A percentile compares a stretch with the other conserved stretches of the same genome.
Conservation (phyloP, 1,140 invertebrate species). For the Drosophila lini region DNA sequence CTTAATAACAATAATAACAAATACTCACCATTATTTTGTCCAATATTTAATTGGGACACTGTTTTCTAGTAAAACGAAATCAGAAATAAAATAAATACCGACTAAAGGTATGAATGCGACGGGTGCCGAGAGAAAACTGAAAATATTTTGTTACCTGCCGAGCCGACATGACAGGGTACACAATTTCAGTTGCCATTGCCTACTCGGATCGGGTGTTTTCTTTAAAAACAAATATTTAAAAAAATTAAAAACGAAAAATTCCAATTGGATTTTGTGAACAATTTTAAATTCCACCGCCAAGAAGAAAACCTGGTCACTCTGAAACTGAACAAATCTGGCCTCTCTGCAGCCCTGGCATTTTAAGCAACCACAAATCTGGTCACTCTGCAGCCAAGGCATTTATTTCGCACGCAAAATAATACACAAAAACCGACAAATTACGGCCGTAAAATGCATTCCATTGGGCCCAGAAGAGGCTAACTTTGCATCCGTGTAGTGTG, state of each 20-base stretch:
- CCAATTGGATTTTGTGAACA: neutral
- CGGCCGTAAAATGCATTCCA: constrained; percentile 11
- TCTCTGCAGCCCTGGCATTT: constrained; percentile 8
- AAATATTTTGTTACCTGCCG: neutral
- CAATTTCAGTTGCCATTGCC: neutral
- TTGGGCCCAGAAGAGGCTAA: neutral
- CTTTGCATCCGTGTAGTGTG: neutral
- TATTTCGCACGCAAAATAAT: constrained; percentile 29
- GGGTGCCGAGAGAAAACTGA: constrained; percentile 15
- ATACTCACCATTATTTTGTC: neutral
- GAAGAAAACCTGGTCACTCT: too few species aligned
- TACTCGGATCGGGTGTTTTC: neutral
- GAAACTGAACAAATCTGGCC: neutral
- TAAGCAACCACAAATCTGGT: neutral
- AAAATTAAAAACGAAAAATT: neutral
- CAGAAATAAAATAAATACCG: neutral
- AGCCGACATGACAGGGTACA: neutral
- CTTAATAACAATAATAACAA: too few species aligned
- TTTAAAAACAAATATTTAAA: neutral
- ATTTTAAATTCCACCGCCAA: neutral
- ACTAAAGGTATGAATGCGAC: constrained; percentile 17
- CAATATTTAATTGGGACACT: neutral
- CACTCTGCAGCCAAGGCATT: constrained; percentile 14
- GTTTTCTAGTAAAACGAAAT: neutral
- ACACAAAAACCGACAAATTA: constrained; percentile 10